Evolutionary conservation across 2,797 vertebrate genomes (phyloP), one percentile per base, ranked within the genome.

Genomic region (Falco berigora): DNA sequence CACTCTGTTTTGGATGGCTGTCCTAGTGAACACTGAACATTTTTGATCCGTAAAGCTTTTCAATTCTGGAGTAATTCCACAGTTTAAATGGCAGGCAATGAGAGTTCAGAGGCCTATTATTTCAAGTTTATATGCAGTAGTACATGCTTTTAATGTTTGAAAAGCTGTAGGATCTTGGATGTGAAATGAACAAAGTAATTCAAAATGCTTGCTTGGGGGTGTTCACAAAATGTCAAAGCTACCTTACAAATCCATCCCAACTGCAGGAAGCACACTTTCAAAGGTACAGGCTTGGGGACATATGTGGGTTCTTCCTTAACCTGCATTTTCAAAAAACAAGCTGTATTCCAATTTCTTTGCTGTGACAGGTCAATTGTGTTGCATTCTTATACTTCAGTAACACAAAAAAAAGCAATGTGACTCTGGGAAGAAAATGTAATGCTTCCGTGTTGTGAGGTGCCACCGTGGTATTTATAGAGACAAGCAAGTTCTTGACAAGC

Each of bases 111-210:
- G 64, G 77, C 68, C 93, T 96, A 66, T 96, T 96, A 94, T 80
- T 94, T 92, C 77, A 88, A 63, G 72, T 97, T 97, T 94, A 83
- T 88, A 92, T 95, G 81, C 86, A 88, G 85, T 88, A 94, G 88
- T 88, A 78, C 50, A 62, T 91, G 84, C 74, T 94, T 96, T 94
- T 96, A 92, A 80, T 95, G 74, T 67, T 81, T 92, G 91, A 94
- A 96, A 96, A 96, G 63, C 47, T 58, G 32, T 85, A 49, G 88
- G 93, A 63, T 92, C 92, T 96, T 95, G 96, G 84, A 96, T 93
- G 95, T 80, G 91, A 96, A 97, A 96, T 94, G 92, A 89, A 80
- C 50, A 95, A 79, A 97, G 93, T 97, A 96, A 96, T 95, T 97
- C 94, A 92, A 73, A 95, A 12, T 79, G 56, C 66, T 91, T 56